Evolutionary conservation across 2,888 invertebrate genomes (phyloP), one percentile per base, ranked within the genome.

Genomic region (Aromia moschata): DNA sequence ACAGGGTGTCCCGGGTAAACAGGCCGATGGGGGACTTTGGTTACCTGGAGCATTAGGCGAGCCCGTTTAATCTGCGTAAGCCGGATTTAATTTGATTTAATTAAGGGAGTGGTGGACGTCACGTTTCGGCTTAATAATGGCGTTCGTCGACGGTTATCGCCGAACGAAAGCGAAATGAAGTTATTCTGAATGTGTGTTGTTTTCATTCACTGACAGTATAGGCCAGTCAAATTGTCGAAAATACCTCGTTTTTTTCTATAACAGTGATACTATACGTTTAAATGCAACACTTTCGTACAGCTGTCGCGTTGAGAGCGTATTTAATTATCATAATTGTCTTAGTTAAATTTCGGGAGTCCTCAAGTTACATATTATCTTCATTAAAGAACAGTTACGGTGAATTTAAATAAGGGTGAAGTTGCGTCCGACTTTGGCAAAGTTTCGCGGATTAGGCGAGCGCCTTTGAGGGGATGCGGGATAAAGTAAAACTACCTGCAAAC

Each of bases 341-440:
- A 33, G 11, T 11, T 33, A 33, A 33, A 33, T 33, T 33, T 33
- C n/a, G 11, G 33, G 33, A 33, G n/a, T n/a, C 33, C 49, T 49
- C 37, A 11, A 20, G 37, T 37, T 49, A n/a, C n/a, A n/a, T n/a
- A n/a, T n/a, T n/a, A 49, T 16, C 38, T 36, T 49, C 38, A 49
- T 49, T 37, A 49, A 33, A 17, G 11, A 36, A 38, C 38, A 20
- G 18, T 47, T 11, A 11, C 10, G 10, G 37, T 9, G 20, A 49
- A 38, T 14, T 49, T 49, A 49, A 49, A 49, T 38, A 49, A 49
- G 37, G 37, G 49, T 20, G 17, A 20, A 49, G 49, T 49, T 49
- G 38, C 25, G 49, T 49, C 37, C 37, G 18, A 49, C 49, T 49
- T 49, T 37, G 37, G 20, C 7, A 20, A 49, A 49, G 18, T 49